These are phyloP conservation scores for Scaeva pyrastri DNA, from an alignment of 2,888 invertebrate genomes.

Conservation along the genomic window DNA sequence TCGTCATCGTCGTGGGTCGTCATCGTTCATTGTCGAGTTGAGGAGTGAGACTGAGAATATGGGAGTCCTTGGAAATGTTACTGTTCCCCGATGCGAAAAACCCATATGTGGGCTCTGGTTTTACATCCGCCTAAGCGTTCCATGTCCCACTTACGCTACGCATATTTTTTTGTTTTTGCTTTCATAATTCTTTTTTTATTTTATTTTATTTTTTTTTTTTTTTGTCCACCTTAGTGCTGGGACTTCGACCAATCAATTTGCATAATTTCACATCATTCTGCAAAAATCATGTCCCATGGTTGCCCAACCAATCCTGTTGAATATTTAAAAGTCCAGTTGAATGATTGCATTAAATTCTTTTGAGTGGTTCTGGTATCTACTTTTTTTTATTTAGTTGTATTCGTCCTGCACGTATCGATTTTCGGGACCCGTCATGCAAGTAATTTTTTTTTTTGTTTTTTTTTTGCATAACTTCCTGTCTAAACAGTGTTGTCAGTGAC, in stretches of 20 bases:
- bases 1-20: not conserved
- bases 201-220: not conserved
- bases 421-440: conserved; percentile 26
- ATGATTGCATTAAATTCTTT: conserved; percentile 60
- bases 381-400: not conserved
- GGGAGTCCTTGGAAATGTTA: not conserved
- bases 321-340: conserved; percentile 64
- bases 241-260: conserved; percentile 65
- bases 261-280: conserved; percentile 66
- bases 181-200: not conserved
- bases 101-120: conserved; percentile 22
- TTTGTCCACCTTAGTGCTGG: conserved; percentile 9
- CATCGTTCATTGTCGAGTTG: no score
- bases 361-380: not conserved
- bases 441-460: conserved; percentile 2
- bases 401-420: conserved; percentile 12
- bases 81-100: conserved; percentile 53
- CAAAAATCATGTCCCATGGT: conserved; percentile 61
- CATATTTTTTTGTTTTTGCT: not conserved
- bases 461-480: conserved; percentile 14
- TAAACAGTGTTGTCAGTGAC: conserved; percentile 57
- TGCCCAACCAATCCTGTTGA: conserved; percentile 55
- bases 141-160: conserved; percentile 32
- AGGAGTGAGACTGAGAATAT: not conserved
- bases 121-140: conserved; percentile 56